Evolutionary conservation across 2,888 invertebrate genomes (phyloP).

Genomic region (Dione juno): DNA sequence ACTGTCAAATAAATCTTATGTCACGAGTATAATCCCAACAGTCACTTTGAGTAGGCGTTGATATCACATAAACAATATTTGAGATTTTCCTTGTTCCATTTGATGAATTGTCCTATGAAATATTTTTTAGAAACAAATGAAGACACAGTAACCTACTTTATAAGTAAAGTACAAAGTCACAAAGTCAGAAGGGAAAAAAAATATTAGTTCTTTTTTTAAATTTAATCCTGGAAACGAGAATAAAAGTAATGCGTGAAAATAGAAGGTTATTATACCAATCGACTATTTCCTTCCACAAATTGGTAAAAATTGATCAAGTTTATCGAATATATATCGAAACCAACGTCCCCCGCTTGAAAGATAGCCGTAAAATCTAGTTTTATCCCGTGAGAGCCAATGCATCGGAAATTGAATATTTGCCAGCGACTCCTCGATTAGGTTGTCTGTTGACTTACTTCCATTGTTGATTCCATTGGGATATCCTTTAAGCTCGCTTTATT

Average conservation of each 20-base stretch:
- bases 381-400: conserved; percentile 24
- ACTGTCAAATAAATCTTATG: conserved; percentile 11
- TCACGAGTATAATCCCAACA: background rate
- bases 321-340: conserved; percentile 9
- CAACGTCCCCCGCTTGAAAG: background rate
- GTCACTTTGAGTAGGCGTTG: background rate
- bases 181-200: background rate
- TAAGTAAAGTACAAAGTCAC: background rate
- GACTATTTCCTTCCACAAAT: background rate
- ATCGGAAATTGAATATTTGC: conserved; percentile 30
- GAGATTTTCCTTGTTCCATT: background rate
- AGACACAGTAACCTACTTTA: too few species aligned
- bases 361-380: conserved; percentile 21
- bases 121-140: too few species aligned
- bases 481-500: conserved; percentile 16
- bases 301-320: conserved; percentile 1
- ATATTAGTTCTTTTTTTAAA: background rate
- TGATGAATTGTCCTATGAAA: too few species aligned
- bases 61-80: background rate
- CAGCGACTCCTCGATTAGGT: conserved; percentile 29
- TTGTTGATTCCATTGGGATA: conserved; percentile 4
- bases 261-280: background rate
- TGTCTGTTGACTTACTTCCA: conserved; percentile 26
- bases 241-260: background rate
- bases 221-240: background rate